These are phyloP conservation scores for Rhinatrema bivittatum DNA, from an alignment of 2,797 vertebrate genomes.

Conservation along the genomic window DNA sequence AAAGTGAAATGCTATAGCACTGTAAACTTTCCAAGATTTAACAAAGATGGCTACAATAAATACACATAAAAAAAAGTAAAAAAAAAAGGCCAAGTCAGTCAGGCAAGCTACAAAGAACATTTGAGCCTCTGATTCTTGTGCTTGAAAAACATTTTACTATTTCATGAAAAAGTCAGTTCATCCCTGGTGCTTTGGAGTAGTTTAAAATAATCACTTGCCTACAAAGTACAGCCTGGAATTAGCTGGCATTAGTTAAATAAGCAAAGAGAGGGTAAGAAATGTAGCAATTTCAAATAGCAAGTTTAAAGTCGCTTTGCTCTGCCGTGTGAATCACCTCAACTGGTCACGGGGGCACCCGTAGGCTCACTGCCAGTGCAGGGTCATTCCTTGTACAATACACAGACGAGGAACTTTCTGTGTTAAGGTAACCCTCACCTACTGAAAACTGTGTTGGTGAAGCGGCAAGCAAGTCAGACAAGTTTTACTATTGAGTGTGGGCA, in stretches of 20 bases:
- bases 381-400: too few relatives aligned
- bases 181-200: slow-evolving; percentile 59
- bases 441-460: too few relatives aligned
- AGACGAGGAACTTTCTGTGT: too few relatives aligned
- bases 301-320: too few relatives aligned
- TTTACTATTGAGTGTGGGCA: too few relatives aligned
- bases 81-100: slow-evolving; percentile 48
- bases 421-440: too few relatives aligned
- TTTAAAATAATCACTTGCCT: slow-evolving; percentile 35
- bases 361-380: too few relatives aligned
- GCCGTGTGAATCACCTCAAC: too few relatives aligned
- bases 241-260: slow-evolving; percentile 28
- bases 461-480: too few relatives aligned
- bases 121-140: slow-evolving; percentile 42
- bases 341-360: too few relatives aligned
- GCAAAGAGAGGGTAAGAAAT: slow-evolving; percentile 28
- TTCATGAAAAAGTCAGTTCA: slow-evolving; percentile 42
- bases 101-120: slow-evolving; percentile 52
- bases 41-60: slow-evolving; percentile 64
- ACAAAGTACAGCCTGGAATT: slow-evolving; percentile 34
- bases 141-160: slow-evolving; percentile 35
- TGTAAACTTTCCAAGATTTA: slow-evolving; percentile 56
- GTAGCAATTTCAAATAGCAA: too few relatives aligned
- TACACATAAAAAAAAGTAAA: slow-evolving; percentile 54
- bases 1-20: slow-evolving; percentile 48